These are phyloP conservation scores for Colius striatus DNA, from an alignment of 2,113 vertebrate genomes.

Conservation along the genomic window DNA sequence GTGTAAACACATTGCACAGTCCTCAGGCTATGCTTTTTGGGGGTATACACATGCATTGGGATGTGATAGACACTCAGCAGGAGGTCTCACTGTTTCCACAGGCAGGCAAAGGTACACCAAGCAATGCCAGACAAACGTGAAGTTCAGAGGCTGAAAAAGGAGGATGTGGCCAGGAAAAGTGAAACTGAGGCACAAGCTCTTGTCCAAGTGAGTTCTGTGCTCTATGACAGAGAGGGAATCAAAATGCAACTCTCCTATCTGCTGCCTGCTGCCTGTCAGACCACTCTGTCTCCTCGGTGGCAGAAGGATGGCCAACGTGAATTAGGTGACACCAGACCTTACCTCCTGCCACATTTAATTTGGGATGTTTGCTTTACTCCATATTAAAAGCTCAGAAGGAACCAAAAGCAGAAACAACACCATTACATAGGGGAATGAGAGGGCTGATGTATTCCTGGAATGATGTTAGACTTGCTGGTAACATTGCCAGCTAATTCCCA, in stretches of 20 bases:
- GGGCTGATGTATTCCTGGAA: neutral
- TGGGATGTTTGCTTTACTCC: neutral
- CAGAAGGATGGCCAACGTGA: neutral
- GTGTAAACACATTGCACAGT: neutral
- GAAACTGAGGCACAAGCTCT: neutral
- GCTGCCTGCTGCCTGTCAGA: neutral
- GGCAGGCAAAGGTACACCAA: neutral
- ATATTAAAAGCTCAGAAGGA: neutral
- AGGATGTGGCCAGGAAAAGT: neutral
- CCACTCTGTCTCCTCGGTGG: neutral
- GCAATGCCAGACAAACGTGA: neutral
- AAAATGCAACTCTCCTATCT: neutral
- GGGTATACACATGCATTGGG: neutral
- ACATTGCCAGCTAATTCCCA: neutral
- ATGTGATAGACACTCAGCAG: neutral
- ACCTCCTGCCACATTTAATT: neutral
- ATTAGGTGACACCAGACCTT: neutral
- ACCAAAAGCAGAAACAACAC: neutral
- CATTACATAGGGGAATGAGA: fast-evolving
- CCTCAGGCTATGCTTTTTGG: neutral
- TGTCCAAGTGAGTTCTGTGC: neutral
- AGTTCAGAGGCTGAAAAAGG: neutral
- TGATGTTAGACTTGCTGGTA: neutral
- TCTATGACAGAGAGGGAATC: fast-evolving
- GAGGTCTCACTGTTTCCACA: neutral